Conservation (phyloP, 2,113 vertebrate species). For the Alces alces region DNA sequence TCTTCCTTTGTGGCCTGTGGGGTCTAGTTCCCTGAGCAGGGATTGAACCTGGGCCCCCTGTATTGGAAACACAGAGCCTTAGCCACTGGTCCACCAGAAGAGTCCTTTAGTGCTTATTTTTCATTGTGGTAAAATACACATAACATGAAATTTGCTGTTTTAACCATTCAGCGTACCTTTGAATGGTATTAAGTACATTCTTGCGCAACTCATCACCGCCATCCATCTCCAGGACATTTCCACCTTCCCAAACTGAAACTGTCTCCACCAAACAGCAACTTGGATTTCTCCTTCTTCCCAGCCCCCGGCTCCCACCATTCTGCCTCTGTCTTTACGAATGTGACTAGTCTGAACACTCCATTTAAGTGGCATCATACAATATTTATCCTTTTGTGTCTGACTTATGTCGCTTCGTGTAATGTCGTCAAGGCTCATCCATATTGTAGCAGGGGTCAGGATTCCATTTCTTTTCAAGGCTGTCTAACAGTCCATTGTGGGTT, state of each 20-base stretch:
- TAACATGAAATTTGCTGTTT: background rate
- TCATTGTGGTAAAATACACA: background rate
- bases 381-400: background rate
- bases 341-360: background rate
- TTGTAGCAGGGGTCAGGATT: background rate
- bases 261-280: background rate
- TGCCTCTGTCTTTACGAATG: background rate
- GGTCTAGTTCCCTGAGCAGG: background rate
- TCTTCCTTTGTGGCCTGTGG: background rate
- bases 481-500: background rate
- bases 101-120: background rate
- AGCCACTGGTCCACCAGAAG: background rate
- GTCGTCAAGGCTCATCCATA: background rate
- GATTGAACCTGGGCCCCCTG: background rate
- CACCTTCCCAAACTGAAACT: background rate
- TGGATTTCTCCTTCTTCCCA: no score
- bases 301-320: accelerated
- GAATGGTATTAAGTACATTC: background rate
- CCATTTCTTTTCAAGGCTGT: background rate
- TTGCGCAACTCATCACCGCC: background rate
- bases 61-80: background rate
- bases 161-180: background rate
- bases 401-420: background rate
- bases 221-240: background rate
- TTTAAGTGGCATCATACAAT: background rate